Evolutionary conservation across 2,888 invertebrate genomes (phyloP), one percentile per base, ranked within the genome.

Genomic region (Eristalis pertinax): DNA sequence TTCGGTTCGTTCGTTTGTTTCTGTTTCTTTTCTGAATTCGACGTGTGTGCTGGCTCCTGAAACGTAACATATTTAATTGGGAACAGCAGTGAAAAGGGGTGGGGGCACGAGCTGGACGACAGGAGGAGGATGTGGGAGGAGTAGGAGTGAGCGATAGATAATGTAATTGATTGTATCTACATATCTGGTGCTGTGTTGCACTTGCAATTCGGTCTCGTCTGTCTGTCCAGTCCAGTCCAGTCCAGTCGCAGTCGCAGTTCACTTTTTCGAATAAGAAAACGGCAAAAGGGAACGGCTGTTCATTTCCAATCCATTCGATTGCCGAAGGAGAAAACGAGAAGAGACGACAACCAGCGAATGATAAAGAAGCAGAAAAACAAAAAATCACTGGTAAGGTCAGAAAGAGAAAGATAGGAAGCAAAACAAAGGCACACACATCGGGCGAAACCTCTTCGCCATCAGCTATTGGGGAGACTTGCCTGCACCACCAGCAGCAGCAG

Each of bases 271-370:
- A 29, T 29, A 24, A 29, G 29, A n/a, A n/a, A n/a, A n/a, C n/a
- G n/a, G n/a, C n/a, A n/a, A n/a, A n/a, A n/a, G n/a, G n/a, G n/a
- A n/a, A n/a, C n/a, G n/a, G n/a, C n/a, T n/a, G n/a, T n/a, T n/a
- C n/a, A n/a, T n/a, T n/a, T n/a, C 68, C 56, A 78, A 64, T 70
- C n/a, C 69, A 50, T 69, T 19, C 70, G 41, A 56, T 79, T 65
- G 72, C 60, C n/a, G n/a, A n/a, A n/a, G n/a, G n/a, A n/a, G n/a
- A 73, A 67, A 38, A 24, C 11, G n/a, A 56, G 11, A 32, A 29
- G 0, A 22, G 35, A 35, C 3, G 4, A 26, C 4, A 29, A 58
- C 10, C 8, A 29, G 4, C 5, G 7, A 32, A 32, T 2, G 4
- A 32, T 4, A 10, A 32, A 32, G 7, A 5, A 32, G 7, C 1